Base-by-base conservation (phyloP, 2,797 vertebrate species). In the Lithobates sylvaticus region DNA sequence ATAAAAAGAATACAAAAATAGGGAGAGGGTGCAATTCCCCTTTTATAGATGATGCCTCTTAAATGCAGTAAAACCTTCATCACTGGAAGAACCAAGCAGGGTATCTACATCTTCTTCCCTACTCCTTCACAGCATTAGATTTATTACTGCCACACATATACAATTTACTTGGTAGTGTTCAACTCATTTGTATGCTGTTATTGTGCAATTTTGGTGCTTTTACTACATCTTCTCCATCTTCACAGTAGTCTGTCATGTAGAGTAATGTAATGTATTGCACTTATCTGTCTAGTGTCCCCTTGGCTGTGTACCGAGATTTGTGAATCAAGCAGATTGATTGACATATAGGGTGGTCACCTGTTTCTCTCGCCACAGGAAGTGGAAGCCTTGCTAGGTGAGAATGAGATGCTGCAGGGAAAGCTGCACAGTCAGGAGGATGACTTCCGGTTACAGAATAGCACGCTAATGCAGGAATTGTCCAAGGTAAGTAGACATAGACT, bases 381-480 rank as follows among this genome's bases (percentile, higher is more conserved):
- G 78, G 97, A 98, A 0, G 97, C 95, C 0, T 86, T 98, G 89
- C 95, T 98, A 86, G 96, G 91, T 23, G 97, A 98, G 94, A 98
- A 97, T 39, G 95, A 97, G 93, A 97, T 98, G 97, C 96, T 98
- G 9, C 97, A 98, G 91, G 95, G 95, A 73, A 98, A 98, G 83
- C 94, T 98, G 10, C 97, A 97, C 93, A 97, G 96, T 89, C 97
- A 98, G 91, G 97, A 98, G 89, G 97, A 98, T 0, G 97, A 98
- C 89, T 98, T 98, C 90, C 90, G 97, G 15, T 94, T 98, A 0
- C 97, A 98, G 93, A 98, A 98, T 92, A 97, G 95, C 93, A 98
- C 97, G 0, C 93, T 98, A 71, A 96, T 98, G 96, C 93, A 96
- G 0, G 97, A 98, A 75, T 96, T 98, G 54, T 97, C 97, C 93